Percentiles rank a stretch among this genome's conserved stretches.
phyloP scores from a whole-genome alignment of 2,113 vertebrate species.

The Toxotes jaculatrix region DNA sequence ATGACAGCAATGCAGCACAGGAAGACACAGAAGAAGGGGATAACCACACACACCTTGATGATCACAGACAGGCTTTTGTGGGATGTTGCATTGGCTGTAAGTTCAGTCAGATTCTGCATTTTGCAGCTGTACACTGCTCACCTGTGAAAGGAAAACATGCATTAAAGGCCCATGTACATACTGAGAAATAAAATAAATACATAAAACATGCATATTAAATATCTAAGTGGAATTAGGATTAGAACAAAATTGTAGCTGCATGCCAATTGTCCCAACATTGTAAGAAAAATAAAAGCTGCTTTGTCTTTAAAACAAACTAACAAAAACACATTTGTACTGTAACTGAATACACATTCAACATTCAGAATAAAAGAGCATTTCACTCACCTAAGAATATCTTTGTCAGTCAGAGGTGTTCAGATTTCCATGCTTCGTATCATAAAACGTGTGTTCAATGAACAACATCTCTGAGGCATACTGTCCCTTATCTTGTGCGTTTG shows the following conservation, averaged over 20 bases:
- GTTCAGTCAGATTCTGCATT: conserved; percentile 80
- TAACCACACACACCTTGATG: conserved; percentile 80
- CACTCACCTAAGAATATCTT: conserved; percentile 11
- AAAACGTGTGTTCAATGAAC: neutral
- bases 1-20: conserved; percentile 78
- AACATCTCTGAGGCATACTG: neutral
- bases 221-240: too few species aligned
- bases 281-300: neutral
- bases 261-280: neutral
- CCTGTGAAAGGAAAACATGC: conserved; percentile 14
- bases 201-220: neutral
- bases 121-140: conserved; percentile 22
- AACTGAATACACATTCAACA: neutral
- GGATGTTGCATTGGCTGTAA: conserved; percentile 64
- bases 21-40: conserved; percentile 79
- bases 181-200: neutral
- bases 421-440: conserved; percentile 19
- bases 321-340: neutral
- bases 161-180: fast-evolving
- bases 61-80: conserved; percentile 65
- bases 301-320: neutral
- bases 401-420: neutral
- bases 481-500: conserved; percentile 1
- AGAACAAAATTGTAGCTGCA: neutral
- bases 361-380: neutral